Evolutionary conservation across 1,140 invertebrate species (phyloP).

Genomic region (Calephelis virginiensis): DNA sequence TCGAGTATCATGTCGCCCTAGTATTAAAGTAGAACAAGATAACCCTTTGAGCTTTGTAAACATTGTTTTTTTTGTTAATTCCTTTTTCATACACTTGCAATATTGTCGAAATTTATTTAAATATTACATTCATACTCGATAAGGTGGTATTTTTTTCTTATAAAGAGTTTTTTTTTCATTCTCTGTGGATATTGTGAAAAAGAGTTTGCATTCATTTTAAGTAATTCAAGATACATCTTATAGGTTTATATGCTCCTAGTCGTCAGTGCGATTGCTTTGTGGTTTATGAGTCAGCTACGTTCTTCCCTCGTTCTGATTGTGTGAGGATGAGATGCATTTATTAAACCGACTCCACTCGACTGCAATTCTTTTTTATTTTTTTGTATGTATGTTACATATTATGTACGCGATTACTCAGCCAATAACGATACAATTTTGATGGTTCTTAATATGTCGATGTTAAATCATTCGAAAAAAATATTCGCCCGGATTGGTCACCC

Average conservation of each 20-base stretch:
- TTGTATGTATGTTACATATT: too few relatives aligned
- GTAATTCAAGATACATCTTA: neutral
- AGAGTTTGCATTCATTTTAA: neutral
- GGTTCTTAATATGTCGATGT: too few relatives aligned
- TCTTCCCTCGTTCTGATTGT: too few relatives aligned
- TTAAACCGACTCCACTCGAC: too few relatives aligned
- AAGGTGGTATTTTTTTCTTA: neutral
- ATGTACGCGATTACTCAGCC: too few relatives aligned
- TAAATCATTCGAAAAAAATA: too few relatives aligned
- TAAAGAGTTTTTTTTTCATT: neutral
- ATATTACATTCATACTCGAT: neutral
- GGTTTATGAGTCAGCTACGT: neutral
- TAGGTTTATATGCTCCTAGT: neutral
- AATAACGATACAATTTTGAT: too few relatives aligned
- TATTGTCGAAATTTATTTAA: neutral
- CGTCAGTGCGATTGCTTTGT: neutral
- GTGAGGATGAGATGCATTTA: too few relatives aligned
- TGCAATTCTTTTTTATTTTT: too few relatives aligned
- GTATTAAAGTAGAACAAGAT: constrained; percentile 43
- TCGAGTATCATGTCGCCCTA: constrained; percentile 35
- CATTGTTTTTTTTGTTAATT: neutral
- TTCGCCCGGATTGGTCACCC: too few relatives aligned
- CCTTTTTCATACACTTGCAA: too few relatives aligned
- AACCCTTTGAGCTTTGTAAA: constrained; percentile 34
- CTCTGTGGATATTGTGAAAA: neutral